Percentiles rank a stretch among this genome's conserved stretches.
These are phyloP conservation scores for Polypterus bichir DNA, from an alignment of 2,113 vertebrate genomes.

Conservation along the genomic window DNA sequence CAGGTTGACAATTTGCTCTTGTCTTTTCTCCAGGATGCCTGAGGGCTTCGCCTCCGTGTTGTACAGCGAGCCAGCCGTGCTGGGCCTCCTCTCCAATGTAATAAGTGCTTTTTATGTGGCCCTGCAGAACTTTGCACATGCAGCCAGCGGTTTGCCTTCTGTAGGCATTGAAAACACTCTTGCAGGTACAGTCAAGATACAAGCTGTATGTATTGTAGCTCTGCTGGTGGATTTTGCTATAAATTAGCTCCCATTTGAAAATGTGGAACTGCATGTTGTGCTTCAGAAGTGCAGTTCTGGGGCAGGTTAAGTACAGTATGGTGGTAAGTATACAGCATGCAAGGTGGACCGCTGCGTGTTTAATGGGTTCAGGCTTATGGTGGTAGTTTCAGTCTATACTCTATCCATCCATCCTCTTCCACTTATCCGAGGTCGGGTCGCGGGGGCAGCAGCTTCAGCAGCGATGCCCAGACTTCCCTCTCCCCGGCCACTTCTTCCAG, in stretches of 20 bases:
- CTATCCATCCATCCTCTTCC: no score
- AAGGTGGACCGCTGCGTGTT: no score
- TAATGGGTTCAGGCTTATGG: no score
- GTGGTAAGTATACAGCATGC: no score
- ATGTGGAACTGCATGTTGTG: not conserved
- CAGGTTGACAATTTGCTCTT: no score
- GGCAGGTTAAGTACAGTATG: no score
- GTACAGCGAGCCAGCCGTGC: constrained; percentile 19
- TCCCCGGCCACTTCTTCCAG: no score
- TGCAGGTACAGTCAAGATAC: constrained; percentile 10
- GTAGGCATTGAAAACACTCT: constrained; percentile 14
- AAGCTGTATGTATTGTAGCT: not conserved
- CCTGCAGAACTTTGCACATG: constrained; percentile 17
- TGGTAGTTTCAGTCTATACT: no score
- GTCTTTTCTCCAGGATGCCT: not conserved
- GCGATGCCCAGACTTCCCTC: no score
- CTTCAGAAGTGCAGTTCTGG: not conserved
- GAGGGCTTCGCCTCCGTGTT: constrained; percentile 16
- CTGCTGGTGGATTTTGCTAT: not conserved
- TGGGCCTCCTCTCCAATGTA: constrained; percentile 19
- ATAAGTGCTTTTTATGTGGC: constrained; percentile 18
- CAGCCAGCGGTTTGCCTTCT: not conserved
- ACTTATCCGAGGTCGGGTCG: no score
- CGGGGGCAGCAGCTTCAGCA: no score
- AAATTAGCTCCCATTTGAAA: not conserved